Conservation (phyloP, 2,797 vertebrate genomes). For the Hippoglossus hippoglossus region DNA sequence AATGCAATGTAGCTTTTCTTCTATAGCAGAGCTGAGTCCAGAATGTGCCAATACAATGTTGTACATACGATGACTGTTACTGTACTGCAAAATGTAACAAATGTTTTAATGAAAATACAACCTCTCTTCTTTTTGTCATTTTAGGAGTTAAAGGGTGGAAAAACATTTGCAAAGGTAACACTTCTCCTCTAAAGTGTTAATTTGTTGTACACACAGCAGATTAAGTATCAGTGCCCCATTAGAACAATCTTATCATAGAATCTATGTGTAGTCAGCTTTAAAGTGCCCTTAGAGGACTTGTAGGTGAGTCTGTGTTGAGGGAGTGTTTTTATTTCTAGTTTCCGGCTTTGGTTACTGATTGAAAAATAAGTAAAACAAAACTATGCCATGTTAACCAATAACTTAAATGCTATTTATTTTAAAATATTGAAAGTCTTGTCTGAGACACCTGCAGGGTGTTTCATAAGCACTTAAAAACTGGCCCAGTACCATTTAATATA, state of each 20-base stretch:
- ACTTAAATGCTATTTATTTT: constrained; percentile 39
- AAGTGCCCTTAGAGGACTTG: constrained; percentile 18
- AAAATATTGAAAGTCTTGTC: constrained; percentile 5
- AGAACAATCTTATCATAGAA: constrained; percentile 45
- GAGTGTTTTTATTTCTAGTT: constrained; percentile 40
- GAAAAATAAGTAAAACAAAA: constrained; percentile 36
- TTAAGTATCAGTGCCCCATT: constrained; percentile 1
- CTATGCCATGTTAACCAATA: constrained; percentile 59
- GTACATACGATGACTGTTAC: not conserved
- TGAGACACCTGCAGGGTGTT: not conserved
- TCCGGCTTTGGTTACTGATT: constrained; percentile 67
- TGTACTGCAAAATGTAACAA: not conserved
- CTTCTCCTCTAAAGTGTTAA: constrained; percentile 10
- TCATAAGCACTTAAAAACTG: not conserved
- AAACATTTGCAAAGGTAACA: constrained; percentile 94
- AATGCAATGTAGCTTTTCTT: constrained; percentile 2
- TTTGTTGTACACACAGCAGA: constrained; percentile 24
- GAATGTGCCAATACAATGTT: constrained; percentile 10
- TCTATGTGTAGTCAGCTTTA: not conserved
- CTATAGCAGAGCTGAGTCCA: constrained; percentile 5
- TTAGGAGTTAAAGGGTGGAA: constrained; percentile 97
- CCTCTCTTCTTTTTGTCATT: constrained; percentile 47
- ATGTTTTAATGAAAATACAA: not conserved
- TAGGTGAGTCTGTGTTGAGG: constrained; percentile 3
- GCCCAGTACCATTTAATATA: not conserved